Percentiles rank a stretch among this genome's conserved stretches.
These are phyloP conservation scores for Boloria selene DNA, from an alignment of 2,888 invertebrate species.

Conservation along the genomic window DNA sequence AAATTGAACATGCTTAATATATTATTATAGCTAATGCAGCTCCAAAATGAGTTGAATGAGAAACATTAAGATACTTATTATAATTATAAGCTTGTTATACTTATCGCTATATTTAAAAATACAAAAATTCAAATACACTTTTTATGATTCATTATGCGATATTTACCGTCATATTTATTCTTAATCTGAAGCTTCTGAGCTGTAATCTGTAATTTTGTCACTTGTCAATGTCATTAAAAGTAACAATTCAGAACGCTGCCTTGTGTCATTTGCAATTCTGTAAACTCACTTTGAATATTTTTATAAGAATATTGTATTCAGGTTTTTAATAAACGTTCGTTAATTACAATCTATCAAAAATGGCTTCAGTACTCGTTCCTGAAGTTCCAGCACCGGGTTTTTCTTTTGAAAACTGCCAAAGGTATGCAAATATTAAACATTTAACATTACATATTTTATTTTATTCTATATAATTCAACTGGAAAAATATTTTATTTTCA, in stretches of 20 bases:
- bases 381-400: constrained; percentile 89
- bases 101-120: no score
- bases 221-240: constrained; percentile 7
- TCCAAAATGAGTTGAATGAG: no score
- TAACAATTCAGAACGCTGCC: constrained; percentile 6
- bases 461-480: background rate
- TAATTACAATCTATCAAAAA: constrained; percentile 54
- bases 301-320: constrained; percentile 3
- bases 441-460: background rate
- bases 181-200: background rate
- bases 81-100: no score
- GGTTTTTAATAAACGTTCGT: constrained; percentile 3
- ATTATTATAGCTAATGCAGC: no score
- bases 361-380: constrained; percentile 87
- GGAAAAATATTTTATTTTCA: constrained; percentile 65
- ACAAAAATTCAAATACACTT: no score
- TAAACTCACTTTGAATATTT: constrained; percentile 35
- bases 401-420: constrained; percentile 91
- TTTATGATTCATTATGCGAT: no score
- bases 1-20: no score
- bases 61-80: no score
- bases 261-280: constrained; percentile 37
- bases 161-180: no score
- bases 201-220: no score
- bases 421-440: constrained; percentile 78